These are phyloP conservation scores for Agonopterix subpropinquella DNA, from an alignment of 2,888 invertebrate genomes.

Conservation along the genomic window DNA sequence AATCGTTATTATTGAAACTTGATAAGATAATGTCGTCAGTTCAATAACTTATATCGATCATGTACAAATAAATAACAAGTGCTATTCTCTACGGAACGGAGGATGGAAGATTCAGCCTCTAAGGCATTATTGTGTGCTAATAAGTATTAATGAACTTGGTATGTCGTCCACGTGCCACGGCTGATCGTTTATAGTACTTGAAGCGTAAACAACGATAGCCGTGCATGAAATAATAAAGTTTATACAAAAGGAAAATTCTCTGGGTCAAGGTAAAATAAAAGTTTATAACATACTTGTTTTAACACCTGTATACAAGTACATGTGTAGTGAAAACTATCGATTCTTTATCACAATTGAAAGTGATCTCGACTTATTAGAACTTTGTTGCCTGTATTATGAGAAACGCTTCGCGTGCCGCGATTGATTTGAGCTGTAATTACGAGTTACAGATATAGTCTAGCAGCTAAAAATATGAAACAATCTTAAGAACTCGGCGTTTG, in stretches of 20 bases:
- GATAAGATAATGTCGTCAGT: conserved; percentile 54
- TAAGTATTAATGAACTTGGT: conserved; percentile 18
- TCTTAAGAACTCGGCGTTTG: background rate
- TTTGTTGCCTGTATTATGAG: conserved; percentile 4
- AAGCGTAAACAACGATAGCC: conserved; percentile 18
- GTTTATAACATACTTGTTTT: conserved; percentile 4
- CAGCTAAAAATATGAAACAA: conserved; percentile 1
- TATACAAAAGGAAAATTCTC: conserved; percentile 23
- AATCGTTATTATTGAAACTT: conserved; percentile 44
- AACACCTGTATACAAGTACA: too few relatives aligned
- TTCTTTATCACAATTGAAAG: background rate
- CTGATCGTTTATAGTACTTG: conserved; percentile 7
- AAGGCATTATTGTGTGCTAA: conserved; percentile 36
- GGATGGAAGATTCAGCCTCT: conserved; percentile 7
- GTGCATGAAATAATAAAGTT: conserved; percentile 17
- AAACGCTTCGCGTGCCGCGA: conserved; percentile 11
- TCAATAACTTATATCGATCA: conserved; percentile 51
- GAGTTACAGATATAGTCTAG: background rate
- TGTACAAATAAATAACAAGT: conserved; percentile 26
- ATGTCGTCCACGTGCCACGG: conserved; percentile 24
- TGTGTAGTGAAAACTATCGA: too few relatives aligned
- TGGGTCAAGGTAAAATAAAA: conserved; percentile 36
- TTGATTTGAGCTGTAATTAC: conserved; percentile 12
- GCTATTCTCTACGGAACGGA: conserved; percentile 25
- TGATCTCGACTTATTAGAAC: conserved; percentile 11